These are phyloP conservation scores for Megaustenia siamemsis DNA, from an alignment of 2,888 invertebrate species.

Conservation along the genomic window DNA sequence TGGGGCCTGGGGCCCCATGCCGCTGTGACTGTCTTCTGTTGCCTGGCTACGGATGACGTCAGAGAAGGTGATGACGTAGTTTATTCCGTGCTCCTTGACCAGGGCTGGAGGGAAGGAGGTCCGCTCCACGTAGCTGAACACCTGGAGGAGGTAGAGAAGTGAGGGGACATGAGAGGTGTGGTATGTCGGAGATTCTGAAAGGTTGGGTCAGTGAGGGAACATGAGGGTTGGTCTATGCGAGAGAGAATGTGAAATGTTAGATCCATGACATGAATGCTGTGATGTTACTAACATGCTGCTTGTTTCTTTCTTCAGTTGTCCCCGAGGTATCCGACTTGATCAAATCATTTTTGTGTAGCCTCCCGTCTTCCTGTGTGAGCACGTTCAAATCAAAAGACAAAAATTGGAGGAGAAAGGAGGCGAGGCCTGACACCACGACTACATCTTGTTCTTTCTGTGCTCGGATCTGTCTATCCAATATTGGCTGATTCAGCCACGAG, in stretches of 20 bases:
- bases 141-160: slow-evolving; percentile 24
- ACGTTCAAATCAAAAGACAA: too few relatives aligned
- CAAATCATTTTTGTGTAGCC: too few relatives aligned
- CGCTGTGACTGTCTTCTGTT: slow-evolving; percentile 7
- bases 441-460: too few relatives aligned
- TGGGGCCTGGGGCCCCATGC: slow-evolving; percentile 42
- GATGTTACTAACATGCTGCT: too few relatives aligned
- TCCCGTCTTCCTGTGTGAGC: too few relatives aligned
- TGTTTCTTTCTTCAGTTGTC: too few relatives aligned
- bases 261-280: too few relatives aligned
- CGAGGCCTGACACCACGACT: too few relatives aligned
- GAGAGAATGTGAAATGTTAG: background rate
- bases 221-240: slow-evolving; percentile 17
- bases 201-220: slow-evolving; percentile 10
- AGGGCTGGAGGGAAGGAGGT: slow-evolving; percentile 51
- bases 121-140: slow-evolving; percentile 53
- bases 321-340: too few relatives aligned
- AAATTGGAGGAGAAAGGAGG: too few relatives aligned
- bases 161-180: background rate
- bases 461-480: too few relatives aligned
- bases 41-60: slow-evolving; percentile 35
- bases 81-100: slow-evolving; percentile 40
- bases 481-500: too few relatives aligned
- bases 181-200: background rate
- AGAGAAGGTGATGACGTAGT: slow-evolving; percentile 54